Conservation (phyloP, 2,888 invertebrate species). For the Drosophila neonasuta region DNA sequence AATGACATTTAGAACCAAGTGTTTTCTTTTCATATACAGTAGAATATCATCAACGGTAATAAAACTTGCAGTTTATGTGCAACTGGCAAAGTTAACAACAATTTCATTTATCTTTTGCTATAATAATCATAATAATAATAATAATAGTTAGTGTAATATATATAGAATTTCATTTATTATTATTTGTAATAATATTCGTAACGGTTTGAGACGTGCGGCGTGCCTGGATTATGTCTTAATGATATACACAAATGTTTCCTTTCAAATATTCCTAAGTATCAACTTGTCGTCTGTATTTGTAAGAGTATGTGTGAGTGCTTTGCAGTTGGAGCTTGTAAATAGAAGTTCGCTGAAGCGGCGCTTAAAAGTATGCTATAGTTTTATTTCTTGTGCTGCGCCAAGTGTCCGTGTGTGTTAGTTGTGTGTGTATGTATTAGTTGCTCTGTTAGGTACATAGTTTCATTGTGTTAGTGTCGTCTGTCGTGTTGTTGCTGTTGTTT, state of each 20-base stretch:
- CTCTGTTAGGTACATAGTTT: slow-evolving; percentile 76
- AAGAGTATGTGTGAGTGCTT: slow-evolving; percentile 21
- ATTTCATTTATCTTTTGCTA: slow-evolving; percentile 42
- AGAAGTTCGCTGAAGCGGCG: slow-evolving; percentile 64
- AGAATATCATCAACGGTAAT: slow-evolving; percentile 79
- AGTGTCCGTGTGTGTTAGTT: slow-evolving; percentile 34
- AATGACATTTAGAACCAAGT: slow-evolving; percentile 41
- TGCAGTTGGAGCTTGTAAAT: slow-evolving; percentile 66
- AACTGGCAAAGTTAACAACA: slow-evolving; percentile 63
- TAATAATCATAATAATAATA: slow-evolving; percentile 13
- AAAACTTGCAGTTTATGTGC: slow-evolving; percentile 66
- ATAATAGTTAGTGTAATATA: slow-evolving; percentile 8
- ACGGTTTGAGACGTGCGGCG: slow-evolving; percentile 49
- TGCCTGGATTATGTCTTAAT: slow-evolving; percentile 63
- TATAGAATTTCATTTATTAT: slow-evolving; percentile 32
- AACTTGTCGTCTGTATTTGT: slow-evolving; percentile 9
- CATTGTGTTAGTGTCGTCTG: slow-evolving; percentile 68
- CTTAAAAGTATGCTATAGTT: slow-evolving; percentile 46
- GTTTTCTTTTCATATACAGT: slow-evolving; percentile 51
- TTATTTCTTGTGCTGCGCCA: slow-evolving; percentile 24
- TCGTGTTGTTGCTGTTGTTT: slow-evolving; percentile 21
- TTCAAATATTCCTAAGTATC: slow-evolving; percentile 32
- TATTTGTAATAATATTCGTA: slow-evolving; percentile 57
- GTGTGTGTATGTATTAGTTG: slow-evolving; percentile 54
- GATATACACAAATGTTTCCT: slow-evolving; percentile 70